phyloP scores from a whole-genome alignment of 2,888 invertebrate species.

The Graphium colonna region DNA sequence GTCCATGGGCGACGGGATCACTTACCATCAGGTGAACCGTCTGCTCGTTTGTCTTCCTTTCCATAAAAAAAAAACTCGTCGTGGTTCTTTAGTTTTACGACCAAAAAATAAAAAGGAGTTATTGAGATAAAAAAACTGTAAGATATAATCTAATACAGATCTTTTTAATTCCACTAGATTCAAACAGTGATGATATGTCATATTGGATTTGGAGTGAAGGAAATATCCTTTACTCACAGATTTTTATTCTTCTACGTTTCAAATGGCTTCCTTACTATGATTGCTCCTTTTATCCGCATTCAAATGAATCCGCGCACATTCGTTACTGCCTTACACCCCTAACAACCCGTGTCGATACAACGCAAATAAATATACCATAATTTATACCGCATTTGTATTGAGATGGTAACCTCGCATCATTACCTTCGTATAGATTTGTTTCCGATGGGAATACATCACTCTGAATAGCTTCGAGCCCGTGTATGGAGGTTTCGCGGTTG shows the following conservation, averaged over 20 bases:
- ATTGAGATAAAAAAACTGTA: no score
- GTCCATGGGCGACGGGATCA: no score
- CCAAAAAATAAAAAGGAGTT: no score
- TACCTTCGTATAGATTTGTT: slow-evolving; percentile 56
- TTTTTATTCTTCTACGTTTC: background rate
- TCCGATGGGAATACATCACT: slow-evolving; percentile 31
- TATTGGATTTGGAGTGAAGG: no score
- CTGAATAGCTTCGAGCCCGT: slow-evolving; percentile 27
- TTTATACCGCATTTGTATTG: slow-evolving; percentile 48
- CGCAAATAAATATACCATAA: slow-evolving; percentile 36
- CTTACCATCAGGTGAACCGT: no score
- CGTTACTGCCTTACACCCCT: slow-evolving; percentile 47
- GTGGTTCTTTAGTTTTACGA: no score
- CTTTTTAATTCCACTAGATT: no score
- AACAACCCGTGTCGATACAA: slow-evolving; percentile 52
- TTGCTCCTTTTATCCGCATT: slow-evolving; percentile 44
- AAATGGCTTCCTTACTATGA: background rate
- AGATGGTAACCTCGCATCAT: slow-evolving; percentile 51
- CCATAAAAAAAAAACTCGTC: no score
- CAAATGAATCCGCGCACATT: slow-evolving; percentile 54
- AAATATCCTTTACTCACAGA: no score
- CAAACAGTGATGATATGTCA: no score
- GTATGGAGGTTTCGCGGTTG: slow-evolving; percentile 4
- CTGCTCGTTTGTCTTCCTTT: no score
- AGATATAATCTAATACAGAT: no score